These are phyloP conservation scores for Didymodactylos carnosus DNA, from an alignment of 2,888 invertebrate species.

Conservation along the genomic window DNA sequence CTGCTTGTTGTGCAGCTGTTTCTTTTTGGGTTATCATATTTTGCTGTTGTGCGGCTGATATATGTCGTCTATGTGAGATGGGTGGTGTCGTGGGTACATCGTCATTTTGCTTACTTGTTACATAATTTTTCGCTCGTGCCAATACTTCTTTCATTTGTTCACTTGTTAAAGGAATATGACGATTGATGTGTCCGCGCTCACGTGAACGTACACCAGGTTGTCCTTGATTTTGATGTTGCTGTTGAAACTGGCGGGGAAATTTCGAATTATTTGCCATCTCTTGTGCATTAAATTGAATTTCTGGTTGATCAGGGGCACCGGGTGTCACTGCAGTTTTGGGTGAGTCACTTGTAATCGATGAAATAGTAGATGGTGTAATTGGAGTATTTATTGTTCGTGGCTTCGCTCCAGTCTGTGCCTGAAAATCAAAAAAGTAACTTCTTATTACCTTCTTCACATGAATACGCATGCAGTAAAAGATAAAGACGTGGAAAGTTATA, in stretches of 20 bases:
- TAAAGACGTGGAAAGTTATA: too few species aligned
- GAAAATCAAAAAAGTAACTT: too few species aligned
- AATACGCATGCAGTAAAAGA: too few species aligned
- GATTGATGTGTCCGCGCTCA: background rate
- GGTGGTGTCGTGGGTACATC: background rate
- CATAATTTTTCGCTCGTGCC: background rate
- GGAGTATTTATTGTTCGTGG: background rate
- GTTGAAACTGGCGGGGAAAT: background rate
- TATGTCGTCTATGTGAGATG: background rate
- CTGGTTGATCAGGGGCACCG: too few species aligned
- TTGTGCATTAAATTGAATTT: background rate
- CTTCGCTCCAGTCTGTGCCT: background rate
- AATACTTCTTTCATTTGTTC: background rate
- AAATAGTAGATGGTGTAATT: too few species aligned
- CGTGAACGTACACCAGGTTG: background rate
- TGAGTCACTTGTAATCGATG: too few species aligned
- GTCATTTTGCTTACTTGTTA: background rate
- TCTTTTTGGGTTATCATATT: background rate
- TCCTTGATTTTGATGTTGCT: background rate
- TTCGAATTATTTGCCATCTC: background rate
- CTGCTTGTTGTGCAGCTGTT: background rate
- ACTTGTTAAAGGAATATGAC: background rate
- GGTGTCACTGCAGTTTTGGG: background rate
- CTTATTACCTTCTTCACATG: too few species aligned
- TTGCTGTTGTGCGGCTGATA: background rate